These are phyloP conservation scores for Zaprionus davidi DNA, from an alignment of 1,140 invertebrate species.

Conservation along the genomic window DNA sequence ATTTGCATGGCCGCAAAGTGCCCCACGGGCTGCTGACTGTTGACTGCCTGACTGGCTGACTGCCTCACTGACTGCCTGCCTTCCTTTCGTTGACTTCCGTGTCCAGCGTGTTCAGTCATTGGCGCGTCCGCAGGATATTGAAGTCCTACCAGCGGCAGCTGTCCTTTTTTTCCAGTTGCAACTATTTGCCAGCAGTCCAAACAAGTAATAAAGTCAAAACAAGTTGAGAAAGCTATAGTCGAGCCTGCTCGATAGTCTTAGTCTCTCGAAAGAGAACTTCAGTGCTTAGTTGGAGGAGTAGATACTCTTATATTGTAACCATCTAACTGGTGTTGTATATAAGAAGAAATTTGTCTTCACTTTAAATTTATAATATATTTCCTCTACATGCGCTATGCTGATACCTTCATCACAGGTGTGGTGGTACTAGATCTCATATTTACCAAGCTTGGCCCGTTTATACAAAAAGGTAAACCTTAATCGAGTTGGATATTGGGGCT, in stretches of 20 bases:
- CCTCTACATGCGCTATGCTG: neutral
- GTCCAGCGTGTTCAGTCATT: constrained; percentile 10
- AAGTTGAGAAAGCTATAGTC: neutral
- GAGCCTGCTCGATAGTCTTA: neutral
- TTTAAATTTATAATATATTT: too few species aligned
- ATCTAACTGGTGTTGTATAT: too few species aligned
- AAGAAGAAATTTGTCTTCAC: too few species aligned
- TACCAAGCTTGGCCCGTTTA: too few species aligned
- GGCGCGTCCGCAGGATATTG: constrained; percentile 44
- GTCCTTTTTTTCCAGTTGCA: constrained; percentile 7
- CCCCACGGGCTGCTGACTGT: constrained; percentile 11
- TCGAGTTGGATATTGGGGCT: too few species aligned
- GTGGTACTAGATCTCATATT: neutral
- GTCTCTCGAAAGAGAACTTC: too few species aligned
- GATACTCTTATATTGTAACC: too few species aligned
- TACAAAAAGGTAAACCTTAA: neutral
- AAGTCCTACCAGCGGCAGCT: constrained; percentile 18
- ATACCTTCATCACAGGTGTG: neutral
- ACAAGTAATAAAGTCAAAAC: constrained; percentile 29
- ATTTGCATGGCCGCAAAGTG: constrained; percentile 52
- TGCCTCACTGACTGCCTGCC: neutral
- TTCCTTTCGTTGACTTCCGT: neutral
- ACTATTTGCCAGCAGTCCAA: constrained; percentile 30
- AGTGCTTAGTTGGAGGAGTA: too few species aligned
- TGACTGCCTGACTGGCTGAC: neutral